A percentile compares a stretch with the other conserved stretches of the same genome.
Conservation (phyloP, 2,888 invertebrate species). For the Brenthis daphne region DNA sequence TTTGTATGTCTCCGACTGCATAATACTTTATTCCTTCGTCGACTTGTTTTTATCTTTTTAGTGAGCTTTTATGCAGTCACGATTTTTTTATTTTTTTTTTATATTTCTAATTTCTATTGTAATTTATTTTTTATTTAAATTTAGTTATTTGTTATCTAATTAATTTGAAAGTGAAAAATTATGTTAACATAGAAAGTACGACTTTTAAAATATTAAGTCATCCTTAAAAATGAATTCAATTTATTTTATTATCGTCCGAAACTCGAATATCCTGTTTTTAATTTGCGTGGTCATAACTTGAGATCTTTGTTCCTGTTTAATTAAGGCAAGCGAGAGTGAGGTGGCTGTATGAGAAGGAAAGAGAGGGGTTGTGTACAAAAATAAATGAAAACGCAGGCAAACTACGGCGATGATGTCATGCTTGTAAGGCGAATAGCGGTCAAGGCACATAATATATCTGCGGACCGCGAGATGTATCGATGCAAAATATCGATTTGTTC, state of each 20-base stretch:
- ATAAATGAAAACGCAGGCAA: conserved; percentile 62
- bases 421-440: conserved; percentile 69
- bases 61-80: neutral
- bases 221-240: conserved; percentile 9
- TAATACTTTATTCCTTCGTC: no score
- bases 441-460: conserved; percentile 60
- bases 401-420: conserved; percentile 69
- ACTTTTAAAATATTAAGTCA: conserved; percentile 13
- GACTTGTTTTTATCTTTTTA: no score
- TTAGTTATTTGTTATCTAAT: neutral
- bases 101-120: neutral
- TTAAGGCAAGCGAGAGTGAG: conserved; percentile 40
- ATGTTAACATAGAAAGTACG: neutral
- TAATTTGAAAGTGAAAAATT: conserved; percentile 6
- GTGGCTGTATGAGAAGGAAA: conserved; percentile 39
- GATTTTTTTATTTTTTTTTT: neutral
- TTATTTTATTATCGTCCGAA: conserved; percentile 22
- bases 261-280: conserved; percentile 35
- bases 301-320: conserved; percentile 47
- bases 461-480: conserved; percentile 44
- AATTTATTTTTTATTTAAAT: neutral
- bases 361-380: conserved; percentile 58
- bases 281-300: conserved; percentile 42
- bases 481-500: conserved; percentile 38
- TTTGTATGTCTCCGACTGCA: no score